Base-by-base conservation (phyloP, 2,113 vertebrate genomes). In the Panurus biarmicus region DNA sequence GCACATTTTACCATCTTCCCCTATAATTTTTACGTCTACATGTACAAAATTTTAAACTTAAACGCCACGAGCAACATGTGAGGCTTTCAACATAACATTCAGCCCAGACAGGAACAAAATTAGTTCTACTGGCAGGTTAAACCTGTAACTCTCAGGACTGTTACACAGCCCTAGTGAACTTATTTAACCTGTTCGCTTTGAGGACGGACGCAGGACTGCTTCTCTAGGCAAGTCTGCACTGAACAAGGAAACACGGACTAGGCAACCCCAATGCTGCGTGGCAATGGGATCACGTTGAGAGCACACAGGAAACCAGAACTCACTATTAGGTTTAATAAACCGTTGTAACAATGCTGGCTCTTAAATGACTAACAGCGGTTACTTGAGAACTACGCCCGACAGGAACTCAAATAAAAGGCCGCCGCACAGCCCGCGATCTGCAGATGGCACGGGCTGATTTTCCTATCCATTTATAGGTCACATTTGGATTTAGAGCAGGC, bases 381-480 rank as follows among this genome's bases (percentile, higher is more conserved):
- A 79, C 60, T 71, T 31, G 54, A 83, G 72, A 96, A 76, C 62
- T 70, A 58, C 3, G 31, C 24, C 87, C 67, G 64, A 83, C 42
- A 64, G 8, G 77, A 95, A 87, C 71, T 95, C 50, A 62, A 87
- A 88, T 78, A 78, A 87, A 91, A 90, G 42, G 65, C 87, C 85
- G 65, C 82, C 85, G 44, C 38, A 35, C 75, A 85, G 62, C 50
- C 42, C 28, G 10, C 13, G 53, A 61, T 33, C 44, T 50, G 72
- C 57, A 36, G 86, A 71, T 74, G 84, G 72, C 90, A 92, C 53
- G 24, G 57, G 51, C 89, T 85, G 5, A 90, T 96, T 96, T 95
- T 96, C 96, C 96, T 93, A 95, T 85, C 95, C 96, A 93, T 94
- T 94, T 96, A 96, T 95, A 95, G 96, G 93, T 73, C 95, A 57